phyloP scores from a whole-genome alignment of 2,797 vertebrate genomes.

The Podarcis lilfordi region DNA sequence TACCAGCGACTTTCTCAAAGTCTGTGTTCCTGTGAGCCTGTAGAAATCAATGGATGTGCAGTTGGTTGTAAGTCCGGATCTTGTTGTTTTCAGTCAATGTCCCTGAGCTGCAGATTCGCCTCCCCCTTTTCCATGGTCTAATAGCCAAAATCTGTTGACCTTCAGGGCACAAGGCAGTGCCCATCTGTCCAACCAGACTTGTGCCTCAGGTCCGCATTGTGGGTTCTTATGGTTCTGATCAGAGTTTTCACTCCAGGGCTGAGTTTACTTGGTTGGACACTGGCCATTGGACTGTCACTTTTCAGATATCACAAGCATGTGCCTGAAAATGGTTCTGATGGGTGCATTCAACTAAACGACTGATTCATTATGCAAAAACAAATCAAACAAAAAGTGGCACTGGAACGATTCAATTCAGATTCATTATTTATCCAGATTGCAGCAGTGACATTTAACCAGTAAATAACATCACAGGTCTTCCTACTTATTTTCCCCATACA shows the following conservation, averaged over 20 bases:
- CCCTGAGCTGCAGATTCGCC: background rate
- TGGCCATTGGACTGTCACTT: background rate
- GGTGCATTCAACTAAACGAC: background rate
- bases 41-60: background rate
- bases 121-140: background rate
- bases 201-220: conserved; percentile 42
- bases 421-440: background rate
- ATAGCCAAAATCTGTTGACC: conserved; percentile 23
- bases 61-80: background rate
- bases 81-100: background rate
- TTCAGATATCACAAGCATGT: background rate
- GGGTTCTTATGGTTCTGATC: conserved; percentile 35
- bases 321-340: background rate
- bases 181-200: conserved; percentile 51
- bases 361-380: conserved; percentile 21
- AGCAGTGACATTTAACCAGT: background rate
- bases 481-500: background rate
- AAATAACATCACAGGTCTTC: background rate
- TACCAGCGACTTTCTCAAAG: background rate
- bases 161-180: background rate
- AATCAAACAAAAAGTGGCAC: background rate
- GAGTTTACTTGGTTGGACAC: background rate
- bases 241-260: background rate
- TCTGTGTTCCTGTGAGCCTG: background rate
- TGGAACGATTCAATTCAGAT: background rate